These are phyloP conservation scores for Otolemur garnettii DNA, from an alignment of 2,113 vertebrate species.

Conservation along the genomic window DNA sequence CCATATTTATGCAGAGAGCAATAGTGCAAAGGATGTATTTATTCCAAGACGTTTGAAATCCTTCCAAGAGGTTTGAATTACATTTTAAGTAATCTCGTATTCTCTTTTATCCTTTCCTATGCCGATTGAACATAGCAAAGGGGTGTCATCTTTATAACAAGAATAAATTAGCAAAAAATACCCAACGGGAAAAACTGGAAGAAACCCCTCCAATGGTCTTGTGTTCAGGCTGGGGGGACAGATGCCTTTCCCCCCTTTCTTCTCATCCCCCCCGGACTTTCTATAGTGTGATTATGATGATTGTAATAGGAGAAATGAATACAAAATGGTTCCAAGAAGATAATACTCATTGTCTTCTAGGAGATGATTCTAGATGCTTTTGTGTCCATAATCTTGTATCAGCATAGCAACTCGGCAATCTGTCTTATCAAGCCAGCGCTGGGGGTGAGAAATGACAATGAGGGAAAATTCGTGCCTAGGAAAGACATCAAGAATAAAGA, in stretches of 20 bases:
- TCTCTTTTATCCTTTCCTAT: background rate
- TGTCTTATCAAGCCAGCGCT: background rate
- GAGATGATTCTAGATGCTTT: background rate
- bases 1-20: background rate
- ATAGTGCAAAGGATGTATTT: constrained; percentile 8
- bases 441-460: background rate
- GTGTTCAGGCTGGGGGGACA: background rate
- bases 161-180: background rate
- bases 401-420: background rate
- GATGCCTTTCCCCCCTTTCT: background rate
- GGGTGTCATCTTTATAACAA: background rate
- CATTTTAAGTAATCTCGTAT: constrained; percentile 1
- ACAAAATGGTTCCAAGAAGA: background rate
- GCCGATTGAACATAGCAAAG: background rate
- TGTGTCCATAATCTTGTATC: background rate
- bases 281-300: background rate
- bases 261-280: background rate
- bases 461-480: background rate
- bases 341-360: background rate
- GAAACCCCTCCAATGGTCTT: background rate
- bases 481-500: background rate
- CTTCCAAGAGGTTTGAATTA: background rate
- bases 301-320: constrained; percentile 3
- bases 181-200: background rate
- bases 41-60: background rate